Base-by-base conservation (phyloP, 2,113 vertebrate species). In the Hystrix brachyura region DNA sequence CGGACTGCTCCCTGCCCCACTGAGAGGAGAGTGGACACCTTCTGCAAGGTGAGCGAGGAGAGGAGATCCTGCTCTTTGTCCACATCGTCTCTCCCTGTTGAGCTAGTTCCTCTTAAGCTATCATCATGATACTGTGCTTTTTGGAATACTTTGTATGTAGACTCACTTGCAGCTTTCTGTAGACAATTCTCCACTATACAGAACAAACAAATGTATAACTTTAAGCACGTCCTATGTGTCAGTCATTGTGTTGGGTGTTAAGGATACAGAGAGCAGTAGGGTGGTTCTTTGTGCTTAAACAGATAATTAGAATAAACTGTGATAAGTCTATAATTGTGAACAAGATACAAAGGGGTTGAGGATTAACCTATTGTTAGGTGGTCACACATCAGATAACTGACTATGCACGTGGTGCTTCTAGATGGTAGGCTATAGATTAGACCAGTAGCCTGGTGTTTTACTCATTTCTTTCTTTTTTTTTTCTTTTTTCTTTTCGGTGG, bases 251-350 rank as follows among this genome's bases (percentile, higher is more conserved):
- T 64, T 92, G 18, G 85, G 11, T 83, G 48, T 89, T 62, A 34
- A 72, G 55, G 71, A 81, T 94, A 53, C 74, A 94, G 91, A 71
- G 69, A 91, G 55, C 79, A 94, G 82, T 69, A 43, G 71, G 38
- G 12, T 82, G 5, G 34, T 48, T 91, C 76, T 95, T 97, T 8
- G 23, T 90, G 69, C 13, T 69, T 88, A 88, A 81, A 57, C 32
- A 90, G n/a, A 64, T 64, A 48, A 69, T 86, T 76, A 91, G 85
- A 57, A 64, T 87, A 46, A 67, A 90, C 19, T 59, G 12, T 87
- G 60, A 2, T 89, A 60, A 82, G 18, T 79, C n/a, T 46, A 62
- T 51, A 55, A 34, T 57, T 92, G 48, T 90, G 67, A 91, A 89
- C 29, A 64, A 89, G 9, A 17, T 90, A 3, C 2, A 13, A 65